Evolutionary conservation across 37 sponge, comb jelly and placozoan genomes (phyloP).

Genomic region (Oscarella lobularis): DNA sequence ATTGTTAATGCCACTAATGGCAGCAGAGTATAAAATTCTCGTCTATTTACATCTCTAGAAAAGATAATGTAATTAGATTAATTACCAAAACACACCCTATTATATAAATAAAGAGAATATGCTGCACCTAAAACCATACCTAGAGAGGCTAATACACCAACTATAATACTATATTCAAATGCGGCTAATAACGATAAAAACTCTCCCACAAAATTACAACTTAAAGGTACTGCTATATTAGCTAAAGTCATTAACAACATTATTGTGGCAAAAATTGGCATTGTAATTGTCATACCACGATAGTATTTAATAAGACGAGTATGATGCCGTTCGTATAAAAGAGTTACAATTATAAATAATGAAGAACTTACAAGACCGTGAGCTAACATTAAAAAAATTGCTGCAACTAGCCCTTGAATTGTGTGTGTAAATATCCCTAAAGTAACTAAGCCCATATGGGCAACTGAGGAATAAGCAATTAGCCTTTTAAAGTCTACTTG

Average conservation of each 20-base stretch:
- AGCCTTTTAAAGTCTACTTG: constrained; percentile 56
- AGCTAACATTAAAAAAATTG: constrained; percentile 69
- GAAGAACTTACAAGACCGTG: constrained; percentile 76
- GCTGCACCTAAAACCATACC: constrained; percentile 48
- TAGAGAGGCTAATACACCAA: constrained; percentile 40
- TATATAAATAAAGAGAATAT: constrained; percentile 76
- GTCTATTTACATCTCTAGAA: constrained; percentile 47
- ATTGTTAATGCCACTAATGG: constrained; percentile 34
- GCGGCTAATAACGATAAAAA: constrained; percentile 58
- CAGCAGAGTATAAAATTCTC: constrained; percentile 40
- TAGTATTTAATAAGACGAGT: constrained; percentile 60
- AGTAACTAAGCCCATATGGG: constrained; percentile 77
- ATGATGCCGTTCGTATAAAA: constrained; percentile 60
- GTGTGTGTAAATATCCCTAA: constrained; percentile 61
- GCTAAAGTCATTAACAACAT: constrained; percentile 51
- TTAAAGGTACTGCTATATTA: constrained; percentile 64
- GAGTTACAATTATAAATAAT: constrained; percentile 65
- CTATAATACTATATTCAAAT: constrained; percentile 55
- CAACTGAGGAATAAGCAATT: constrained; percentile 71
- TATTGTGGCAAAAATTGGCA: too few relatives aligned
- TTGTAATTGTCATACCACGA: constrained; percentile 45
- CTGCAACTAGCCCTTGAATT: constrained; percentile 36
- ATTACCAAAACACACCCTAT: constrained; percentile 66
- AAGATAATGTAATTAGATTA: constrained; percentile 27
- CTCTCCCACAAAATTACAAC: constrained; percentile 76